phyloP scores from a whole-genome alignment of 2,113 vertebrate genomes.

The Amazona guildingii region DNA sequence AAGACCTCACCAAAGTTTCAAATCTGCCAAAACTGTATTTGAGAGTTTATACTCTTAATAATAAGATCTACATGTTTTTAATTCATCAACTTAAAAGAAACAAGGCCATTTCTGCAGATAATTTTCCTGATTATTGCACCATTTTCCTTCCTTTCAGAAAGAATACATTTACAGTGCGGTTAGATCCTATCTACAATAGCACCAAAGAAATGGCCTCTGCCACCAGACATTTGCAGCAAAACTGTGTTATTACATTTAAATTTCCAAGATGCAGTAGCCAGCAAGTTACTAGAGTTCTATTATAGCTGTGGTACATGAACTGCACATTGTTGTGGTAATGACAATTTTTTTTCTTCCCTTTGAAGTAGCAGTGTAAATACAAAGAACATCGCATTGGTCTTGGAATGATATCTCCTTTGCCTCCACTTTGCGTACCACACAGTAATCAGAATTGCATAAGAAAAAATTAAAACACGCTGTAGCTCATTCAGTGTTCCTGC shows the following conservation, averaged over 20 bases:
- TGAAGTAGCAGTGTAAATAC: slow-evolving; percentile 58
- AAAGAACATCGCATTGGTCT: slow-evolving; percentile 22
- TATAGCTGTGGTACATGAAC: slow-evolving; percentile 56
- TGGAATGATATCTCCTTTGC: neutral
- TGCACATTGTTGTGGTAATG: slow-evolving; percentile 63
- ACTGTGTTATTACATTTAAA: slow-evolving; percentile 49
- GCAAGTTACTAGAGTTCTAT: slow-evolving; percentile 57
- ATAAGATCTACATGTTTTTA: neutral
- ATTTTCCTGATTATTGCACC: neutral
- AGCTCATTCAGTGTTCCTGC: neutral
- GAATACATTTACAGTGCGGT: neutral
- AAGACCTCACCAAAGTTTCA: neutral
- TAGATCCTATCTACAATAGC: neutral
- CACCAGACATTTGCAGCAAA: slow-evolving; percentile 41
- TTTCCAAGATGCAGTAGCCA: slow-evolving; percentile 31
- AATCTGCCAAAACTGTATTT: neutral
- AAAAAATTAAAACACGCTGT: neutral
- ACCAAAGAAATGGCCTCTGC: slow-evolving; percentile 20
- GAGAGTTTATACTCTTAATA: neutral
- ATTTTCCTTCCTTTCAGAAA: slow-evolving; percentile 11
- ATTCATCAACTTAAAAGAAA: neutral
- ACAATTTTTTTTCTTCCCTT: neutral
- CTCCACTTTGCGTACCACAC: neutral
- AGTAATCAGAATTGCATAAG: neutral
- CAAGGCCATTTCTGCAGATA: neutral